Base-by-base conservation (phyloP, 35 echinoderm and acorn worm species). In the Stichopus chloronotus region DNA sequence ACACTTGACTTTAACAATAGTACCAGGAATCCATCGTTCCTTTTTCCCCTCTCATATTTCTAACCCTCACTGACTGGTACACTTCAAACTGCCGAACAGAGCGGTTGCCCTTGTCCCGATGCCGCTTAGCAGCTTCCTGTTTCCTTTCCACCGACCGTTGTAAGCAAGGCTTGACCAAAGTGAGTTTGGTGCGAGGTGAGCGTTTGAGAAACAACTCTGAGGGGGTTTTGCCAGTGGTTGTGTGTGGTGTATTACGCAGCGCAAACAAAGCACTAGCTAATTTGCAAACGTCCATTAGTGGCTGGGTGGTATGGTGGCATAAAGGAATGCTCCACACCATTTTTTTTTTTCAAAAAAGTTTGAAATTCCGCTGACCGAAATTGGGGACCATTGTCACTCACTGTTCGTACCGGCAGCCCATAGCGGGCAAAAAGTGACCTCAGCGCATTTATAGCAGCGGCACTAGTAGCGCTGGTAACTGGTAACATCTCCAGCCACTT, bases 401-500 rank as follows among this genome's bases (percentile, higher is more conserved):
- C 95, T 21, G 93, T 9, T 56, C 84, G 56, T 9, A 59, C 24
- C 7, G 92, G 95, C 53, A 94, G 65, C 16, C 95, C 92, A 88
- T 88, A 93, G 13, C 55, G 57, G 7, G 91, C 78, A 72, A 95
- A 92, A 12, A 92, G 56, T 59, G 55, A 21, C 6, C 79, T n/a
- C 78, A 96, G 72, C 77, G 56, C 77, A 56, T 25, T 14, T 30
- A 93, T 93, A 7, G 92, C 83, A 82, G 86, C 87, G 2, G 56
- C 43, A 4, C 78, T 90, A 76, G 95, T 96, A 20, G 93, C 92
- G 21, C 88, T 76, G 4, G 58, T 86, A 88, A 91, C 94, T 17
- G 55, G 56, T 57, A 96, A 60, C 16, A 95, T 78, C 56, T 95
- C 94, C 88, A 87, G 85, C 92, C 92, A 96, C 71, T 96, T 90